Evolutionary conservation across 2,888 invertebrate genomes (phyloP).

Genomic region (Liodrosophila aerea): DNA sequence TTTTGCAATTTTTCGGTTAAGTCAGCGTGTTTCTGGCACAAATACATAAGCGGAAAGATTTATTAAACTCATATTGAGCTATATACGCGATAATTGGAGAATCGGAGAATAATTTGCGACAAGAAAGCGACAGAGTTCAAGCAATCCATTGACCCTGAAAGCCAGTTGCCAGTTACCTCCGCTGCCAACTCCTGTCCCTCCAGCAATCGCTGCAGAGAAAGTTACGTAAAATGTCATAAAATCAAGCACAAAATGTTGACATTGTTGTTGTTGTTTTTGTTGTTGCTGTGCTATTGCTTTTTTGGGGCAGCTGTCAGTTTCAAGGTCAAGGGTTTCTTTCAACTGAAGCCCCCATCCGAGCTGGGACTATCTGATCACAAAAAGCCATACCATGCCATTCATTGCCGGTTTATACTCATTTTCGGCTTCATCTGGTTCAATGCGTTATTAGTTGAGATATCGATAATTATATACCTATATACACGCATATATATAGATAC

Average conservation of each 20-base stretch:
- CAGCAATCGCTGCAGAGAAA: conserved; percentile 53
- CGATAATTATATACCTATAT: conserved; percentile 40
- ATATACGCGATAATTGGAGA: conserved; percentile 43
- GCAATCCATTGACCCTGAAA: conserved; percentile 71
- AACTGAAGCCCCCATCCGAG: conserved; percentile 24
- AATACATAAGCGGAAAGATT: conserved; percentile 37
- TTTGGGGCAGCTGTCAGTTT: conserved; percentile 49
- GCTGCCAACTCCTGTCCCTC: not conserved
- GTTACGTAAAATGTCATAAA: conserved; percentile 71
- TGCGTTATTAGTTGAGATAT: conserved; percentile 43
- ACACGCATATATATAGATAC: not conserved
- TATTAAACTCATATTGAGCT: conserved; percentile 42
- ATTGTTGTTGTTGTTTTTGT: conserved; percentile 29
- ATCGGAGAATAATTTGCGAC: conserved; percentile 15
- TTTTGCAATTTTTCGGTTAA: conserved; percentile 4
- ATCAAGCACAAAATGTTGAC: conserved; percentile 53
- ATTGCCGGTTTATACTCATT: conserved; percentile 35
- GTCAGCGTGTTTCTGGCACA: conserved; percentile 35
- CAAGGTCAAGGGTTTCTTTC: conserved; percentile 64
- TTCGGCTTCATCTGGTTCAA: conserved; percentile 33
- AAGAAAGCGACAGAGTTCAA: conserved; percentile 49
- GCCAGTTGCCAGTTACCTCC: not conserved
- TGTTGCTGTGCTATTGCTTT: conserved; percentile 23
- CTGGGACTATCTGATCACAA: conserved; percentile 44
- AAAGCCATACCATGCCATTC: conserved; percentile 33